Evolutionary conservation across 2,888 invertebrate genomes (phyloP).

Genomic region (Crossocerus cetratus): DNA sequence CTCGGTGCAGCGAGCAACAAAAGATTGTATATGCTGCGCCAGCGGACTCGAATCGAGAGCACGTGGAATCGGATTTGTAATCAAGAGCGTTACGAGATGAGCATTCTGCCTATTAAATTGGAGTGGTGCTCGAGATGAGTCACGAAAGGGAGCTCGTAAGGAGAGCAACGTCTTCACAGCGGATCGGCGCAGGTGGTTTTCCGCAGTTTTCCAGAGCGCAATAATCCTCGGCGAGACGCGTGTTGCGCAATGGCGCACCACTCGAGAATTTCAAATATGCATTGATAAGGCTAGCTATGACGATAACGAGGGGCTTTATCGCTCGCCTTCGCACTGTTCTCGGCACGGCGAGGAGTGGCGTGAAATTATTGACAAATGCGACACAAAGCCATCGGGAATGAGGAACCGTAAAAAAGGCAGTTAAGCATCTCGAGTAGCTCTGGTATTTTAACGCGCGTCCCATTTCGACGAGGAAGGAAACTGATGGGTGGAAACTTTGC

Average conservation of each 20-base stretch:
- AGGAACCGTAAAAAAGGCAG: not conserved
- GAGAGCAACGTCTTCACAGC: not conserved
- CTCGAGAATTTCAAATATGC: not conserved
- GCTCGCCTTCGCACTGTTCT: not conserved
- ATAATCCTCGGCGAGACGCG: not conserved
- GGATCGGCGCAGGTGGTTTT: not conserved
- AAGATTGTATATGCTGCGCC: not conserved
- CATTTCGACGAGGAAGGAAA: too few species aligned
- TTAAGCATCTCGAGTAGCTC: not conserved
- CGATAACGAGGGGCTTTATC: not conserved
- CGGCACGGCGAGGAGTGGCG: not conserved
- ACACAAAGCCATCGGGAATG: not conserved
- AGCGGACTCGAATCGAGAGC: not conserved
- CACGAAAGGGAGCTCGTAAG: not conserved
- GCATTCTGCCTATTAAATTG: not conserved
- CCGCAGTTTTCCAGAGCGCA: not conserved
- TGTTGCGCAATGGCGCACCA: not conserved
- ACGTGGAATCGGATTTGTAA: constrained; percentile 1
- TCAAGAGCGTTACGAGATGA: not conserved
- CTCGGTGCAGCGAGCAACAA: not conserved
- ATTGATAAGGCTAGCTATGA: constrained; percentile 6
- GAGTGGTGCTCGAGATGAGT: not conserved
- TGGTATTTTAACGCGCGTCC: too few species aligned
- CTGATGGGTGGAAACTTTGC: too few species aligned
- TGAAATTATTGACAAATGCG: not conserved